Percentiles rank a stretch among this genome's conserved stretches.
These are phyloP conservation scores for Stictonetta naevosa DNA, from an alignment of 2,113 vertebrate genomes.

Conservation along the genomic window DNA sequence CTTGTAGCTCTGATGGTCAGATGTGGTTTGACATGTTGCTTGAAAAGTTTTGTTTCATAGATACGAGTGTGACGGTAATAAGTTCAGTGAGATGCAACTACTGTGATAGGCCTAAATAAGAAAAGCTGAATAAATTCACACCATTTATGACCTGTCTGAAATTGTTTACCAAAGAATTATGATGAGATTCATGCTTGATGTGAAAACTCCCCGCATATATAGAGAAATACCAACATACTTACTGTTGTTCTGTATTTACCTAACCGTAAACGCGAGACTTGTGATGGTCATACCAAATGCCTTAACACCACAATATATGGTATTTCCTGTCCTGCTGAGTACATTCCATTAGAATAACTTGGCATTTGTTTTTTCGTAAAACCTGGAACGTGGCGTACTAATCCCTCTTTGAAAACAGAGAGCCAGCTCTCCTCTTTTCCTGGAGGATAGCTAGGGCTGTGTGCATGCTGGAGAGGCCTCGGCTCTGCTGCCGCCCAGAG, in stretches of 20 bases:
- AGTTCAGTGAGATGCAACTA: neutral
- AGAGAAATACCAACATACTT: neutral
- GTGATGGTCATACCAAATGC: neutral
- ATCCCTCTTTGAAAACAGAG: neutral
- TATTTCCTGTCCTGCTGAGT: neutral
- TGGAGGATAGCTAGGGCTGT: neutral
- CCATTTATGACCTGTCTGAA: neutral
- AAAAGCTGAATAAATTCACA: neutral
- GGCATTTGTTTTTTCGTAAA: neutral
- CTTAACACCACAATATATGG: neutral
- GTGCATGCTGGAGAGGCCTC: neutral
- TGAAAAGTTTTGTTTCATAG: neutral
- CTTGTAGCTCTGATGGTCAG: neutral
- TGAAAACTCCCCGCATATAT: accelerated
- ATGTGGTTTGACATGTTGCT: neutral
- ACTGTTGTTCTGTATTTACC: neutral
- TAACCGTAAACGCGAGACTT: neutral
- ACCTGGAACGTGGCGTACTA: neutral
- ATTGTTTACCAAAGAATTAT: neutral
- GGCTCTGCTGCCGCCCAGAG: neutral
- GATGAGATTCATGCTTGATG: neutral
- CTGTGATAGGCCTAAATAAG: neutral
- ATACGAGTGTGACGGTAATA: neutral
- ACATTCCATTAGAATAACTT: neutral
- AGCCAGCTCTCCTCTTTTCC: neutral